Base-by-base conservation (phyloP, 1,140 invertebrate species). In the Leptinotarsa undecemlineata region DNA sequence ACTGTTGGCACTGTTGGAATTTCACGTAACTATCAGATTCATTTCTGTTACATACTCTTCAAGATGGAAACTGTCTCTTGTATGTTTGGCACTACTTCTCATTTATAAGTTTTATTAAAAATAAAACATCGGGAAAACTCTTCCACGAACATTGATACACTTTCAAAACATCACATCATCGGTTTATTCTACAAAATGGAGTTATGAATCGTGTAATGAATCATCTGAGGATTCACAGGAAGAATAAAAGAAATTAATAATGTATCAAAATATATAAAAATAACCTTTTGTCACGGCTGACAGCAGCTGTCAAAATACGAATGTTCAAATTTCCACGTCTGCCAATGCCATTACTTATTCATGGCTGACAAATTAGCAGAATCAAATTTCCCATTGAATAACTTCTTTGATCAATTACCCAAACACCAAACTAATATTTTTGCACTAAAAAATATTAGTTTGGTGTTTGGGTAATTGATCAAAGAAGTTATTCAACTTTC, bases 91-190 rank as follows among this genome's bases (percentile, higher is more conserved):
- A 42, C 33, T 42, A 42, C 33, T 42, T 57, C 6, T 57, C n/a
- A 57, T 57, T 57, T 57, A 14, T 57, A 57, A 57, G 51, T 57
- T 57, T 57, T 57, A 57, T 57, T 57, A 57, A 15, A 57, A 57
- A 57, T 57, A 57, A 57, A 57, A n/a, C 51, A 57, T 57, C 51
- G 51, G n/a, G 51, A 57, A 19, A 57, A 57, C n/a, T 15, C n/a
- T 57, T 17, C 51, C 51, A 19, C 51, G n/a, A 17, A 57, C 51
- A 57, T 57, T 57, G 51, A 57, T 19, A 17, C 51, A 19, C 33
- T 42, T 42, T 42, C 2, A 42, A 42, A 42, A 42, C 33, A 57
- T 57, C 51, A 57, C 51, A 57, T 57, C 51, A 57, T 19, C 3
- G 33, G 33, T n/a, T 57, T 57, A 19, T 57, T 57, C 6, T 42